Percentiles rank a stretch among this genome's conserved stretches.
Evolutionary conservation across 2,888 invertebrate species (phyloP).

Genomic region (Acrobeloides nanus): DNA sequence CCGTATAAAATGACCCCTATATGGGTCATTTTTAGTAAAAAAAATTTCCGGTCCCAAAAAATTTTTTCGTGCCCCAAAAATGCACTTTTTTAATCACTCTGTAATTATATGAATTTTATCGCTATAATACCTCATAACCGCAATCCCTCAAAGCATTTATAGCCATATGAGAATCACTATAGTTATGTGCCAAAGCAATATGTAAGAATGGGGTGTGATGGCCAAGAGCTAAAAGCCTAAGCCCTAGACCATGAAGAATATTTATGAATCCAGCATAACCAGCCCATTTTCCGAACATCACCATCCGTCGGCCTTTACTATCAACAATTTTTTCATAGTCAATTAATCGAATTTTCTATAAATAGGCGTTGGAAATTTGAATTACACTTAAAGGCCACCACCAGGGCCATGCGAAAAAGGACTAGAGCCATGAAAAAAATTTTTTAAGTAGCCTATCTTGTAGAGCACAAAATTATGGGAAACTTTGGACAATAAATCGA

Average conservation of each 20-base stretch:
- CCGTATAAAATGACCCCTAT: no score
- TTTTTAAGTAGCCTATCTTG: no score
- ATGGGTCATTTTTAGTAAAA: no score
- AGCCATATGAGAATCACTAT: constrained; percentile 93
- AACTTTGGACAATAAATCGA: neutral
- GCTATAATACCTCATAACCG: constrained; percentile 97
- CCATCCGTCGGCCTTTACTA: constrained; percentile 76
- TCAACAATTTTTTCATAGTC: constrained; percentile 96
- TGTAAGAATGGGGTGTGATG: constrained; percentile 99
- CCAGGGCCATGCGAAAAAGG: no score
- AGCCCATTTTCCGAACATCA: constrained; percentile 97
- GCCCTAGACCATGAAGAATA: constrained; percentile 89
- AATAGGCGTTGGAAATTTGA: no score
- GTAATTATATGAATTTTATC: no score
- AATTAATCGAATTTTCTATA: constrained; percentile 80
- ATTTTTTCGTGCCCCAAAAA: no score
- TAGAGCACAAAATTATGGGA: no score
- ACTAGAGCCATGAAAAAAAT: neutral
- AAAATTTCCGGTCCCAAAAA: no score
- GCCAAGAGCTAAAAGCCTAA: constrained; percentile 83
- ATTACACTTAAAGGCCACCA: no score
- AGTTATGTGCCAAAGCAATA: constrained; percentile 95
- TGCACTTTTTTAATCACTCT: no score
- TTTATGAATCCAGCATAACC: constrained; percentile 97
- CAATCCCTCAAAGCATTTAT: constrained; percentile 92